Percentiles rank a stretch among this genome's conserved stretches.
phyloP scores from a whole-genome alignment of 2,113 vertebrate genomes.

The Osmerus mordax region DNA sequence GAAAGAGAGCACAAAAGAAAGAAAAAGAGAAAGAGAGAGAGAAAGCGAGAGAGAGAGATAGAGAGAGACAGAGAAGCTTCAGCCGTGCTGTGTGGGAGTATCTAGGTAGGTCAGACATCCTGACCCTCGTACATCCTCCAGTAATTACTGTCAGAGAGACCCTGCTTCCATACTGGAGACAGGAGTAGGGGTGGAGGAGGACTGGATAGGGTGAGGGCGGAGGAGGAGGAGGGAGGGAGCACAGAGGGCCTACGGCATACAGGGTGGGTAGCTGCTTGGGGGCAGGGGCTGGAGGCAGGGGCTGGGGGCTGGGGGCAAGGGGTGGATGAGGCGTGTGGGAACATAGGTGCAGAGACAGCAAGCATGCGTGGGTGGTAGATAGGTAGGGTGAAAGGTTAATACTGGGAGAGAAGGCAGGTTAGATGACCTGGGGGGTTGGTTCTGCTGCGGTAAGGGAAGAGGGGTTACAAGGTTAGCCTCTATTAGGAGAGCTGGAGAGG shows the following conservation, averaged over 20 bases:
- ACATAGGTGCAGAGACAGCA: background rate
- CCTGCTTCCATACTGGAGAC: background rate
- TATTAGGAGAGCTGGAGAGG: no score
- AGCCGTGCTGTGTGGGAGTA: background rate
- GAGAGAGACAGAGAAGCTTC: background rate
- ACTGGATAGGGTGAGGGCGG: background rate
- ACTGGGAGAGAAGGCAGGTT: no score
- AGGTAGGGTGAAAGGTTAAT: no score
- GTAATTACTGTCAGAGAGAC: conserved; percentile 5
- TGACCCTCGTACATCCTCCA: background rate
- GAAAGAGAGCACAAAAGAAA: background rate
- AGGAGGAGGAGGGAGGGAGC: background rate
- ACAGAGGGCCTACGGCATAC: background rate
- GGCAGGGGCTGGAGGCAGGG: background rate
- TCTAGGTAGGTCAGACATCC: background rate
- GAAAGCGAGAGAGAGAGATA: background rate
- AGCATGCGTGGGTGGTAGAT: no score
- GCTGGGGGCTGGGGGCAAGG: no score
- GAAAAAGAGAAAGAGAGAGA: background rate
- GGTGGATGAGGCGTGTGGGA: no score
- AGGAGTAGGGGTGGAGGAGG: background rate
- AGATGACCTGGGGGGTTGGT: no score
- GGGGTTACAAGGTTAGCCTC: no score
- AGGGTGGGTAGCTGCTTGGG: background rate
- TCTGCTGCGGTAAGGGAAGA: no score